A percentile compares a stretch with the other conserved stretches of the same genome.
These are phyloP conservation scores for Selene dorsalis DNA, from an alignment of 2,797 vertebrate genomes.

Conservation along the genomic window DNA sequence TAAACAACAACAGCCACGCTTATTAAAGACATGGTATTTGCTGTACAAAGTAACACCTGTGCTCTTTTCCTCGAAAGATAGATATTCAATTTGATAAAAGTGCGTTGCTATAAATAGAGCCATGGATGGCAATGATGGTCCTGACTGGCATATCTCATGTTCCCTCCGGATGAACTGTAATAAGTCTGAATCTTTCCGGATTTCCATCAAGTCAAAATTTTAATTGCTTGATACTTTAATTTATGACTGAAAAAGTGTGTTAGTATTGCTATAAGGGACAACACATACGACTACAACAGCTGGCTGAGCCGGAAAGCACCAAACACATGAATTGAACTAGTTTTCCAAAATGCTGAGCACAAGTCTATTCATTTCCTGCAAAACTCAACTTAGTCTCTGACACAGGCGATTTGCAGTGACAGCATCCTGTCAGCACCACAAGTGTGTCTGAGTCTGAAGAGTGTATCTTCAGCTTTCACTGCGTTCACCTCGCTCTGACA, in stretches of 20 bases:
- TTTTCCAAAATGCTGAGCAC: constrained; percentile 20
- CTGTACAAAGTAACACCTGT: not conserved
- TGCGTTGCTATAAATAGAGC: not conserved
- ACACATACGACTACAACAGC: not conserved
- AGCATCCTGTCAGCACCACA: constrained; percentile 24
- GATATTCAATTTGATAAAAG: not conserved
- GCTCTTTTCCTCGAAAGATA: not conserved
- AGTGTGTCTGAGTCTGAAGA: not conserved
- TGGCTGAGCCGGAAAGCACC: not conserved
- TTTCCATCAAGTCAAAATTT: too few relatives aligned
- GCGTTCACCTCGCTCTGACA: constrained; percentile 11
- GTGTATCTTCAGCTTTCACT: constrained; percentile 4
- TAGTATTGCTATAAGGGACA: not conserved
- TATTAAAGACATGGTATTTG: not conserved
- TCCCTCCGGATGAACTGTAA: not conserved
- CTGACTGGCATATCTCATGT: not conserved
- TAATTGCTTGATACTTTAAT: not conserved
- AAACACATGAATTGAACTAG: not conserved
- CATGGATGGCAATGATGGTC: not conserved
- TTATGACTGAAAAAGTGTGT: not conserved
- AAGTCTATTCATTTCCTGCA: constrained; percentile 8
- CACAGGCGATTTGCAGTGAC: not conserved
- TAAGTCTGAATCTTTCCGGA: not conserved
- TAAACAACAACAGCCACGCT: not conserved
- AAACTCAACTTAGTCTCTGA: constrained; percentile 1